These are phyloP conservation scores for Montipora sp. DNA, from an alignment of 64 coral and sea anemone genomes.

Conservation along the genomic window DNA sequence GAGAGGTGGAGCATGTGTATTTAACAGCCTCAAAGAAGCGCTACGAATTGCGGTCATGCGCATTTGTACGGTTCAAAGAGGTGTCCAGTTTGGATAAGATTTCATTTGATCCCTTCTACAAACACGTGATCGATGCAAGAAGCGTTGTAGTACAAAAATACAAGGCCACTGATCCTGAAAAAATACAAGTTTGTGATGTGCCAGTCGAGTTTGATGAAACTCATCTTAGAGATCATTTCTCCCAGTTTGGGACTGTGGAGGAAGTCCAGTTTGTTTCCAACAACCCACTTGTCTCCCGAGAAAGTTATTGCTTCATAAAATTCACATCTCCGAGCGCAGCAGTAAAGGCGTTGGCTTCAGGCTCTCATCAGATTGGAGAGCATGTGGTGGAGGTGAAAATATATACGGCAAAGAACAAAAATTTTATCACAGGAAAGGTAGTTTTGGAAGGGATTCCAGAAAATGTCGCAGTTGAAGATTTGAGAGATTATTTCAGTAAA, in stretches of 20 bases:
- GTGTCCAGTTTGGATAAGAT: conserved; percentile 9
- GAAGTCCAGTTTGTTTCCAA: conserved; percentile 35
- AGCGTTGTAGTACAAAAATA: conserved; percentile 23
- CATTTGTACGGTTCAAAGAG: conserved; percentile 60
- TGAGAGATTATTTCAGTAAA: conserved; percentile 52
- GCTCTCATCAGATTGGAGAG: background rate
- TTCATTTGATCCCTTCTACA: background rate
- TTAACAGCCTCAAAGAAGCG: background rate
- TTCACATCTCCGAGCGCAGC: conserved; percentile 20
- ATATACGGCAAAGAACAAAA: conserved; percentile 34
- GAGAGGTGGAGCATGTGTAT: conserved; percentile 27
- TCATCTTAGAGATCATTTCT: conserved; percentile 43
- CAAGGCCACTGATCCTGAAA: background rate
- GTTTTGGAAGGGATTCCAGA: conserved; percentile 35
- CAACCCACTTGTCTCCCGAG: background rate
- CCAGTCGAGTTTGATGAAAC: background rate
- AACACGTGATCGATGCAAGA: conserved; percentile 52
- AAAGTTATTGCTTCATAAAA: conserved; percentile 69
- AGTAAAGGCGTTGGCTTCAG: conserved; percentile 20
- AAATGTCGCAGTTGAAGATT: conserved; percentile 35
- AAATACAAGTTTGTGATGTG: conserved; percentile 41
- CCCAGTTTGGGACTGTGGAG: conserved; percentile 55
- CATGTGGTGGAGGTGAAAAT: conserved; percentile 32
- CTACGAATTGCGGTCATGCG: conserved; percentile 11
- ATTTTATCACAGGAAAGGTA: conserved; percentile 39